Conservation (phyloP, 1,140 invertebrate species). For the Drosophila obscura region DNA sequence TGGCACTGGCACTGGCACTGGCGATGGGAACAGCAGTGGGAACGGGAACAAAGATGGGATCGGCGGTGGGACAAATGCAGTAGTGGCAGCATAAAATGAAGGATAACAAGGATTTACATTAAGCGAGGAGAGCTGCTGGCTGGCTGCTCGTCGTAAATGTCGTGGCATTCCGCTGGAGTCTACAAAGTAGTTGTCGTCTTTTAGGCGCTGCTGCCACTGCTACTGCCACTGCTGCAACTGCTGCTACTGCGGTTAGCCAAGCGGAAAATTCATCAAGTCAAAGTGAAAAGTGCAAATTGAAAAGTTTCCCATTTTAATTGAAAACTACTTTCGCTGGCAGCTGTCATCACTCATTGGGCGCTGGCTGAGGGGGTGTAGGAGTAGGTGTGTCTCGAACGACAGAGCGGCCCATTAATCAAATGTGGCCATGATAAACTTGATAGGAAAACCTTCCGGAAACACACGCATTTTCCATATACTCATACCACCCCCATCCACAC, state of each 20-base stretch:
- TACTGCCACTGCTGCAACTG: not conserved
- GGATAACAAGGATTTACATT: constrained; percentile 40
- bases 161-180: constrained; percentile 6
- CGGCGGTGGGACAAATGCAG: not conserved
- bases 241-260: constrained; percentile 17
- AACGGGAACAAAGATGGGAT: not conserved
- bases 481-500: too few species aligned
- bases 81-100: constrained; percentile 26
- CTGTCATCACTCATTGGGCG: constrained; percentile 22
- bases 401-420: constrained; percentile 24
- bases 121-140: constrained; percentile 1
- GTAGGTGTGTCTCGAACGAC: too few species aligned
- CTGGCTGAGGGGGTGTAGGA: not conserved
- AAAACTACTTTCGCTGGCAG: constrained; percentile 22
- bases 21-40: not conserved
- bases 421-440: constrained; percentile 23
- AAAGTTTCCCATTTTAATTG: constrained; percentile 21
- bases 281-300: constrained; percentile 20
- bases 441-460: constrained; percentile 6
- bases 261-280: constrained; percentile 31
- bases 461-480: not conserved
- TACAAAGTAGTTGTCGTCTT: constrained; percentile 26
- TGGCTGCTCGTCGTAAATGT: constrained; percentile 3
- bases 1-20: not conserved
- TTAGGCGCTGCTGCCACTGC: constrained; percentile 16